Conservation (phyloP, 23 tunicate species). For the Phallusia fumigata region DNA sequence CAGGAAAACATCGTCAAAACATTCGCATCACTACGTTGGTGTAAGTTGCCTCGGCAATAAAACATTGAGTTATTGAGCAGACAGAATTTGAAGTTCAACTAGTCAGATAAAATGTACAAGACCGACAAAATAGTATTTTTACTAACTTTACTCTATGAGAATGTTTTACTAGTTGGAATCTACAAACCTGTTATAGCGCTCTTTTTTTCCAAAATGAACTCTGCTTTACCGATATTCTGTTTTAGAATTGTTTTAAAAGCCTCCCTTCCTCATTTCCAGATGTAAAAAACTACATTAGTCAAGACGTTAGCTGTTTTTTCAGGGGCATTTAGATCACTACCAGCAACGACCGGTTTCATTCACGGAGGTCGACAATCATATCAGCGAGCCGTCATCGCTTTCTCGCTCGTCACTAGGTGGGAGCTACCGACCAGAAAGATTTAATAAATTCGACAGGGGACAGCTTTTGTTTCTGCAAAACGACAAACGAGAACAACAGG, state of each 20-base stretch:
- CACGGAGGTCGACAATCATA: constrained; percentile 1
- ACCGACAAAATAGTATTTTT: too few species aligned
- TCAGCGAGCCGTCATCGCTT: neutral
- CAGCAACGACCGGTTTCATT: neutral
- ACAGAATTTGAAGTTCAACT: too few species aligned
- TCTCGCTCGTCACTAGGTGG: constrained; percentile 19
- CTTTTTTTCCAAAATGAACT: too few species aligned
- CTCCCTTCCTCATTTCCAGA: too few species aligned
- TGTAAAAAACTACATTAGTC: too few species aligned
- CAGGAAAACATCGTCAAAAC: neutral
- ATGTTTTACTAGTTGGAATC: too few species aligned
- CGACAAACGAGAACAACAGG: neutral
- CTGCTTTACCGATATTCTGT: too few species aligned
- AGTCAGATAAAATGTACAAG: too few species aligned
- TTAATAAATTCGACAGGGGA: neutral
- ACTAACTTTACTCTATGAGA: too few species aligned
- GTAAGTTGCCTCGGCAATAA: neutral
- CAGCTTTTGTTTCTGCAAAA: neutral
- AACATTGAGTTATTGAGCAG: too few species aligned
- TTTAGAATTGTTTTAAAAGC: too few species aligned
- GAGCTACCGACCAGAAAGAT: neutral
- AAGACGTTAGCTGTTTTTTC: neutral
- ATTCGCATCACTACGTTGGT: neutral
- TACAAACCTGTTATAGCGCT: too few species aligned
- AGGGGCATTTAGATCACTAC: neutral